Evolutionary conservation across 1,140 invertebrate genomes (phyloP).

Genomic region (Caenorhabditis remanei): DNA sequence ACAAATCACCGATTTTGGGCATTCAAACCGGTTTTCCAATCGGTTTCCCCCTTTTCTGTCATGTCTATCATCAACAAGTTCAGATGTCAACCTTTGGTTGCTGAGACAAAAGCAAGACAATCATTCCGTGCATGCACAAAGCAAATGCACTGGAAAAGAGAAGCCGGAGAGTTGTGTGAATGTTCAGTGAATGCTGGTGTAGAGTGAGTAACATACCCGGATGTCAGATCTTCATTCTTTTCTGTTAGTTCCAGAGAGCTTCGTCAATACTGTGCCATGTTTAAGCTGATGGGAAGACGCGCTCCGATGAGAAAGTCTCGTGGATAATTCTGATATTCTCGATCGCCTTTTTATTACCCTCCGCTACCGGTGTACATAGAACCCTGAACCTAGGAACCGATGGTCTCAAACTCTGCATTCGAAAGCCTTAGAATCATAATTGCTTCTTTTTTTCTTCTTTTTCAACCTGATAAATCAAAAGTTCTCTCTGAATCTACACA

Average conservation of each 20-base stretch:
- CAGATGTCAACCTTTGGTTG: slow-evolving; percentile 65
- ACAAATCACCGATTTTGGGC: slow-evolving; percentile 19
- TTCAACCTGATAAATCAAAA: background rate
- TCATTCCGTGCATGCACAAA: slow-evolving; percentile 65
- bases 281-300: slow-evolving; percentile 64
- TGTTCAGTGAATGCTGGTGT: slow-evolving; percentile 67
- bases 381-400: slow-evolving; percentile 40
- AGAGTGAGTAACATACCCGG: slow-evolving; percentile 49
- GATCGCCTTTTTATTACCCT: background rate
- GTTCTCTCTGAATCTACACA: background rate
- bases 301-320: slow-evolving; percentile 48
- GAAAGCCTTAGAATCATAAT: slow-evolving; percentile 25
- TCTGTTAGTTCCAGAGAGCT: slow-evolving; percentile 62
- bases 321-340: slow-evolving; percentile 10
- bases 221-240: background rate
- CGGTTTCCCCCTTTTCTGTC: background rate
- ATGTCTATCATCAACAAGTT: slow-evolving; percentile 15
- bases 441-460: background rate
- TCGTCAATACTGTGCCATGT: slow-evolving; percentile 68
- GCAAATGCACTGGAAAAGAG: slow-evolving; percentile 66
- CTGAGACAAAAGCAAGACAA: slow-evolving; percentile 64
- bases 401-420: slow-evolving; percentile 43
- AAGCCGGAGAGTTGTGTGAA: slow-evolving; percentile 67
- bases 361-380: slow-evolving; percentile 48
- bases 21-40: slow-evolving; percentile 5